Percentiles rank a stretch among this genome's conserved stretches.
Conservation (phyloP, 2,797 vertebrate species). For the Xerus rutilus region DNA sequence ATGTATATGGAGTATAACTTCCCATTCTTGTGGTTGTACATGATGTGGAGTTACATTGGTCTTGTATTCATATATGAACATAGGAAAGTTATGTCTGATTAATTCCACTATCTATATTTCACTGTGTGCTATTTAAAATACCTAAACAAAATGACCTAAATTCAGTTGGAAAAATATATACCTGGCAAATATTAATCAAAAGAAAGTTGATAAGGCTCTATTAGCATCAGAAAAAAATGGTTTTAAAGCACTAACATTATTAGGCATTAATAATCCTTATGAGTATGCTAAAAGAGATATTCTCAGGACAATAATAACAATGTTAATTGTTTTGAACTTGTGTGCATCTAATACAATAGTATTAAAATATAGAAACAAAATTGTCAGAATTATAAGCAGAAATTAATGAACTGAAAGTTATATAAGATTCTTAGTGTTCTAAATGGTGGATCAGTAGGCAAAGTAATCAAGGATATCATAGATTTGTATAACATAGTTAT, state of each 20-base stretch:
- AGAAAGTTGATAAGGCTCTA: background rate
- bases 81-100: no score
- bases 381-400: background rate
- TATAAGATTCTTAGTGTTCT: background rate
- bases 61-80: no score
- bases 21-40: no score
- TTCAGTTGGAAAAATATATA: background rate
- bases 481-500: conserved; percentile 6
- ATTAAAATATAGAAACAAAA: conserved; percentile 27
- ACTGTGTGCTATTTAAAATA: background rate
- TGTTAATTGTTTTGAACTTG: background rate
- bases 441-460: conserved; percentile 3
- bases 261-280: background rate
- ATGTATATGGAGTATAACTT: no score
- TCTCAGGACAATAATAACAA: background rate
- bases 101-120: background rate
- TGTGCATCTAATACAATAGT: background rate
- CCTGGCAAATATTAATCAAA: background rate
- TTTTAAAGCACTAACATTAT: background rate
- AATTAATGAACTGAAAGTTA: conserved; percentile 51
- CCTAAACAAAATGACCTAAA: background rate
- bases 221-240: background rate
- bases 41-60: no score
- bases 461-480: conserved; percentile 8
- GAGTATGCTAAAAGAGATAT: background rate